Evolutionary conservation across 2,797 vertebrate genomes (phyloP).

Genomic region (Xerus rutilus): DNA sequence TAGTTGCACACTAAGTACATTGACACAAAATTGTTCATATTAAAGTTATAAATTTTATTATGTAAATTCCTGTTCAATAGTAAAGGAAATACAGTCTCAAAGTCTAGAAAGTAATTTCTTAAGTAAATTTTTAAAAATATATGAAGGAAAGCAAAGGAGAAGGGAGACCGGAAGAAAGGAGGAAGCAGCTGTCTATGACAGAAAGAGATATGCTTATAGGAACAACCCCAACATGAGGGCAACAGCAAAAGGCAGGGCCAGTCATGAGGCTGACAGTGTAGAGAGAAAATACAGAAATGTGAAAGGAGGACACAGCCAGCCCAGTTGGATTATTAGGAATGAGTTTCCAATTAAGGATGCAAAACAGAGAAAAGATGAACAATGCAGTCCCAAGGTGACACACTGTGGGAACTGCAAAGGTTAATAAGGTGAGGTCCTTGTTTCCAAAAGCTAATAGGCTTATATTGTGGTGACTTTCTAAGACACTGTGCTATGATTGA

Average conservation of each 20-base stretch:
- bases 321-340: background rate
- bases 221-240: background rate
- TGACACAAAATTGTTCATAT: background rate
- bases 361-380: background rate
- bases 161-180: background rate
- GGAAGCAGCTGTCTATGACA: background rate
- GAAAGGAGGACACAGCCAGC: background rate
- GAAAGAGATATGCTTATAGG: background rate
- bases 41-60: background rate
- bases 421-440: background rate
- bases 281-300: background rate
- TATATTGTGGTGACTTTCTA: background rate
- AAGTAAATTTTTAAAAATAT: background rate
- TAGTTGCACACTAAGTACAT: background rate
- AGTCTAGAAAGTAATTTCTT: background rate
- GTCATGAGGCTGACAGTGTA: background rate
- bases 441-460: background rate
- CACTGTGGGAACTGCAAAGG: background rate
- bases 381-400: background rate
- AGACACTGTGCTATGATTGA: background rate
- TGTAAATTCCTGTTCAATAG: background rate
- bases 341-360: background rate
- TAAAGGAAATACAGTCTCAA: background rate
- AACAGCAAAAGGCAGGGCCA: accelerated
- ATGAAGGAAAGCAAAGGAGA: background rate